These are phyloP conservation scores for Deroptyus accipitrinus DNA, from an alignment of 2,113 vertebrate species.

Conservation along the genomic window DNA sequence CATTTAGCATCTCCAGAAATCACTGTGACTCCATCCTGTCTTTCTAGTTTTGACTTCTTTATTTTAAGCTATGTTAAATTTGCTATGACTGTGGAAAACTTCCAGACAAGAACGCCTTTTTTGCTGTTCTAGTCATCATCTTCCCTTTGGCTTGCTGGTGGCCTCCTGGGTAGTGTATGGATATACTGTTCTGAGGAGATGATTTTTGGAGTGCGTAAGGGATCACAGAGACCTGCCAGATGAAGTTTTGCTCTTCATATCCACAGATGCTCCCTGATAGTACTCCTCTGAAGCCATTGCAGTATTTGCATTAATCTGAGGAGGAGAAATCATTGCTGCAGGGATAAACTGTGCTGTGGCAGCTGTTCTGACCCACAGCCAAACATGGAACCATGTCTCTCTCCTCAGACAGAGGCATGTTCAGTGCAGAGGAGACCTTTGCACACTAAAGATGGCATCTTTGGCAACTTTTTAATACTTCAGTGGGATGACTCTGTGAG, in stretches of 20 bases:
- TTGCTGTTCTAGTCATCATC: background rate
- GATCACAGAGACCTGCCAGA: background rate
- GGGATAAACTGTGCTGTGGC: background rate
- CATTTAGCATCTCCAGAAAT: background rate
- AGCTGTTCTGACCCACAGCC: background rate
- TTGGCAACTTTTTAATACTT: background rate
- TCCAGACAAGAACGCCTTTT: background rate
- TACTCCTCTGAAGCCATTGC: background rate
- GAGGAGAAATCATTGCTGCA: background rate
- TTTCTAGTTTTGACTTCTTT: background rate
- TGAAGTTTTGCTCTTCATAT: background rate
- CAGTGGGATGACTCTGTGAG: background rate
- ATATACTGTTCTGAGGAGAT: background rate
- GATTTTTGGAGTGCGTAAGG: background rate
- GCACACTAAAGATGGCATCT: background rate
- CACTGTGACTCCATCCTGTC: background rate
- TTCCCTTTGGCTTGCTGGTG: background rate
- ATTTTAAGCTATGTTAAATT: background rate
- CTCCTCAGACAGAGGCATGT: background rate
- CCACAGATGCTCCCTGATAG: background rate
- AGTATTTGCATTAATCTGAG: background rate
- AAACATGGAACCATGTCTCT: accelerated
- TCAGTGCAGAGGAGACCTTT: background rate
- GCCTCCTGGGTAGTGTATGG: background rate
- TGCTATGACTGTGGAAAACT: background rate